Evolutionary conservation across 53 echinoderm and acorn worm genomes (phyloP).

Genomic region (Zoroaster sp.): DNA sequence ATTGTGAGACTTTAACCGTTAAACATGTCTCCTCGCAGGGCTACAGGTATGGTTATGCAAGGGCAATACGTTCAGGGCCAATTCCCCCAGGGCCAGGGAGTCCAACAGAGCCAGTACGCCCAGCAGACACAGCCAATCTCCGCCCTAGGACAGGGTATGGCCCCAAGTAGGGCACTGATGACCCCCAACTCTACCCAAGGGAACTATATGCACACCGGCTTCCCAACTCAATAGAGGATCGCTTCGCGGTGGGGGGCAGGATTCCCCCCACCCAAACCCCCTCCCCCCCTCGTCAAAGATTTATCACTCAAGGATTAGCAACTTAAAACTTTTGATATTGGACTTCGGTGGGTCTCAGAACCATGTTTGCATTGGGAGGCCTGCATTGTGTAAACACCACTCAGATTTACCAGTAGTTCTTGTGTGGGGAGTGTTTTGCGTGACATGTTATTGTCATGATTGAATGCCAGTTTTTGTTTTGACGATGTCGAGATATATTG

Average conservation of each 20-base stretch:
- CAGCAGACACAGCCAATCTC: constrained; percentile 48
- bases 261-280: constrained; percentile 9
- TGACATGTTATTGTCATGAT: too few relatives aligned
- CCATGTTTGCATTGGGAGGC: neutral
- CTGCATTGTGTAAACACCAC: neutral
- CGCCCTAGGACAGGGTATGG: constrained; percentile 43
- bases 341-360: neutral
- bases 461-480: too few relatives aligned
- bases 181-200: constrained; percentile 58
- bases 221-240: constrained; percentile 58
- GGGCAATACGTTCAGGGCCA: constrained; percentile 53
- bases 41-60: constrained; percentile 48
- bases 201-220: constrained; percentile 60
- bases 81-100: constrained; percentile 36
- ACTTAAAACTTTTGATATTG: constrained; percentile 50
- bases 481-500: neutral
- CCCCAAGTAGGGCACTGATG: constrained; percentile 22
- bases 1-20: too few relatives aligned
- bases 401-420: neutral
- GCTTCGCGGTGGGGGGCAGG: constrained; percentile 27
- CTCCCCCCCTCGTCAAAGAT: too few relatives aligned
- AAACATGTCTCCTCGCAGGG: neutral
- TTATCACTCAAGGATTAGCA: constrained; percentile 34
- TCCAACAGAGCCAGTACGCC: constrained; percentile 46
- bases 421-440: neutral